phyloP scores from a whole-genome alignment of 2,113 vertebrate species.

The Chunga burmeisteri region DNA sequence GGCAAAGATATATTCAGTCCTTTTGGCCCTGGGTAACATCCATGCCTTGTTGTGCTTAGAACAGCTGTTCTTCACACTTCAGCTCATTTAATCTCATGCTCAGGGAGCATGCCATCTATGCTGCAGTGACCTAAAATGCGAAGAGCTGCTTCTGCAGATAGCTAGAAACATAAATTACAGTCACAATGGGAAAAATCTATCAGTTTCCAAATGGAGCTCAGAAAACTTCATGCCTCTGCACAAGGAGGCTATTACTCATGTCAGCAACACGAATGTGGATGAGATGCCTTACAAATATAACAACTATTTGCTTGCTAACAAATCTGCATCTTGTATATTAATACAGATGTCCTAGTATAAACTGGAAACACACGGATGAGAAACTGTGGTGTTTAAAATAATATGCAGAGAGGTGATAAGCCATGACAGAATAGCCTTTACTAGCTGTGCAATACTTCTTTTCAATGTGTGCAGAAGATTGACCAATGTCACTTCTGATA shows the following conservation, averaged over 20 bases:
- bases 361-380: neutral
- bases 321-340: neutral
- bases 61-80: neutral
- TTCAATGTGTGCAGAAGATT: neutral
- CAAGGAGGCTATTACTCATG: neutral
- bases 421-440: neutral
- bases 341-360: neutral
- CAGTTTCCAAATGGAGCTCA: neutral
- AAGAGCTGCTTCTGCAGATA: neutral
- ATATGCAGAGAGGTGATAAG: neutral
- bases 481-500: neutral
- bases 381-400: neutral
- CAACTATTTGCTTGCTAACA: neutral
- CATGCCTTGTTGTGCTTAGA: neutral
- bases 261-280: neutral
- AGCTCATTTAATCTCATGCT: constrained; percentile 8
- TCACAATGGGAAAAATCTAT: neutral
- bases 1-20: neutral
- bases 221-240: neutral
- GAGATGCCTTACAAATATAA: neutral
- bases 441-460: neutral
- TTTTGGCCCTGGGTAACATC: neutral
- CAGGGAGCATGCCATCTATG: neutral
- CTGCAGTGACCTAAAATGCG: neutral
- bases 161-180: neutral